Evolutionary conservation across 2,113 vertebrate genomes (phyloP).

Genomic region (Sceloporus tristichus): DNA sequence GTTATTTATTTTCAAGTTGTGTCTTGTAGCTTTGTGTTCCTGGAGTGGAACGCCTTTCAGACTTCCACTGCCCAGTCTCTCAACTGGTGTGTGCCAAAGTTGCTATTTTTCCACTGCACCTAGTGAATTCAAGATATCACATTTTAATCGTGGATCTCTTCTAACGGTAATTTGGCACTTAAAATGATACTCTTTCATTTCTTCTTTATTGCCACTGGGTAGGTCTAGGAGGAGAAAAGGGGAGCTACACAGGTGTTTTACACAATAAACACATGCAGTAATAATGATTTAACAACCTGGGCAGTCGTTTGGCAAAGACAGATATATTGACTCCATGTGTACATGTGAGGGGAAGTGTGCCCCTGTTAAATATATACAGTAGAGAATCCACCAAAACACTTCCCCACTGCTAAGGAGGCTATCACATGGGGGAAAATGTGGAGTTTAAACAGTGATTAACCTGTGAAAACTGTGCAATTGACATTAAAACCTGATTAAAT

Average conservation of each 20-base stretch:
- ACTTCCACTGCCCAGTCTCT: neutral
- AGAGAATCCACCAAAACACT: neutral
- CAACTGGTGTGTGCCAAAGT: neutral
- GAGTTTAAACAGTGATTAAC: no score
- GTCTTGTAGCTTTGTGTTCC: no score
- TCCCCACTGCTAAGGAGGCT: neutral
- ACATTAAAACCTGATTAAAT: no score
- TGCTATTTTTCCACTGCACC: no score
- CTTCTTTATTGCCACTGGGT: neutral
- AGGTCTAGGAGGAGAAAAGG: neutral
- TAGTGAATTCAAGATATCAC: no score
- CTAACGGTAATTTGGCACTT: no score
- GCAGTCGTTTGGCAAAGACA: neutral
- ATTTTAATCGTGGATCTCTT: no score
- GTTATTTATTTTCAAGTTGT: no score
- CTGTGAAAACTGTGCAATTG: no score
- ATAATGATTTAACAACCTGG: neutral
- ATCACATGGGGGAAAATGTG: no score
- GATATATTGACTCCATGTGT: neutral
- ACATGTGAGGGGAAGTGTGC: neutral
- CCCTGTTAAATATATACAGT: neutral
- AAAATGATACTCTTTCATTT: no score
- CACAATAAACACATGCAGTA: constrained; percentile 13
- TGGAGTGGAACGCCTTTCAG: no score
- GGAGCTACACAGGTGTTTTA: neutral